Percentiles rank a stretch among this genome's conserved stretches.
phyloP scores from a whole-genome alignment of 2,888 invertebrate genomes.

The Apotomis betuletana region DNA sequence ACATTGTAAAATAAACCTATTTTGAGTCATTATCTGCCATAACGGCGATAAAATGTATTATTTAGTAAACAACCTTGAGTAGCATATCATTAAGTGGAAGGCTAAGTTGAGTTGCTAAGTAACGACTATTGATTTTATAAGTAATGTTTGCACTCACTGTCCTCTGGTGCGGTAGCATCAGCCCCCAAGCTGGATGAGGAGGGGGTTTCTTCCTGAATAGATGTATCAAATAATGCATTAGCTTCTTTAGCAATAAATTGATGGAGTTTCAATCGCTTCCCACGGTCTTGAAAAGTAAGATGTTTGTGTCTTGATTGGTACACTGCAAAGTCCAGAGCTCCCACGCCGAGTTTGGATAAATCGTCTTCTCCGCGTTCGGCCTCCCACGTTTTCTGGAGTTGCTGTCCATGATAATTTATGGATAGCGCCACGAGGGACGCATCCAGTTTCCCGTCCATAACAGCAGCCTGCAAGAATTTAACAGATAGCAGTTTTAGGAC shows the following conservation, averaged over 20 bases:
- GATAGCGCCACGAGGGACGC: slow-evolving; percentile 86
- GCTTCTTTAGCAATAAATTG: slow-evolving; percentile 95
- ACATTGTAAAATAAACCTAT: background rate
- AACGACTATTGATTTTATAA: slow-evolving; percentile 30
- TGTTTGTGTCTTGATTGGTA: slow-evolving; percentile 92
- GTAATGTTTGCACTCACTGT: slow-evolving; percentile 67
- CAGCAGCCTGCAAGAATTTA: slow-evolving; percentile 34
- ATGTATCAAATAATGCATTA: slow-evolving; percentile 87
- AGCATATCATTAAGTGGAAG: background rate
- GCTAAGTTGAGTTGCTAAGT: slow-evolving; percentile 21
- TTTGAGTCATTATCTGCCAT: background rate
- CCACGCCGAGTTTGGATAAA: slow-evolving; percentile 85
- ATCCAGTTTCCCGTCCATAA: slow-evolving; percentile 76
- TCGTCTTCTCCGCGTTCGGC: slow-evolving; percentile 91
- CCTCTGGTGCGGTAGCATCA: slow-evolving; percentile 81
- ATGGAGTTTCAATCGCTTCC: slow-evolving; percentile 91
- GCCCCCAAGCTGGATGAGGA: slow-evolving; percentile 78
- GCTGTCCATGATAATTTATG: slow-evolving; percentile 93
- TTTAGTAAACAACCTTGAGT: slow-evolving; percentile 20
- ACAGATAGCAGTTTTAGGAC: slow-evolving; percentile 43
- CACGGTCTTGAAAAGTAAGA: slow-evolving; percentile 92
- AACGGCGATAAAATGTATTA: background rate
- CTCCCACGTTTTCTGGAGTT: slow-evolving; percentile 94
- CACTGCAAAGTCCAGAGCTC: slow-evolving; percentile 87
- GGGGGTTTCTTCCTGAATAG: slow-evolving; percentile 75